Conservation (phyloP, 1,140 invertebrate genomes). For the Hyposmocoma kahamanoa region DNA sequence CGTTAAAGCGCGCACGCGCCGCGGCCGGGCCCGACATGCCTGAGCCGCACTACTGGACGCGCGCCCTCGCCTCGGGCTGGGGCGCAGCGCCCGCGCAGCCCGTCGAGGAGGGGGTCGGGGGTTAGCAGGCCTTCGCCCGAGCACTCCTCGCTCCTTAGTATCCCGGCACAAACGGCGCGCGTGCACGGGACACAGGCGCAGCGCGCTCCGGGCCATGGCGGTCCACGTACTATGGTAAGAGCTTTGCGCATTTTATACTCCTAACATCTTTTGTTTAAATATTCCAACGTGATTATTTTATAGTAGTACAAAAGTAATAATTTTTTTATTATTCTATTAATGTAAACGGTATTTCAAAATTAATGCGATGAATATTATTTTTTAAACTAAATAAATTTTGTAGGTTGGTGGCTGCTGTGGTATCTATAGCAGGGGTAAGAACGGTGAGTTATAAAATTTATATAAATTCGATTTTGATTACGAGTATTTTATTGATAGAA, state of each 20-base stretch:
- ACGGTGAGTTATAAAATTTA: conserved; percentile 41
- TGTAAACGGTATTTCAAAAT: not conserved
- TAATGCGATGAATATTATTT: not conserved
- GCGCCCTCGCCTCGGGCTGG: conserved; percentile 43
- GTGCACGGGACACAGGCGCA: conserved; percentile 62
- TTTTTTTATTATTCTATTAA: not conserved
- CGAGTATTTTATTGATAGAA: conserved; percentile 10
- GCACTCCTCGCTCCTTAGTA: conserved; percentile 60
- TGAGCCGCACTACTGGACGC: conserved; percentile 64
- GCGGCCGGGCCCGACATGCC: conserved; percentile 60
- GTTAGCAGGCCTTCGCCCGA: conserved; percentile 45
- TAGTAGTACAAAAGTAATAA: too few species aligned
- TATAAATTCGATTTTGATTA: too few species aligned
- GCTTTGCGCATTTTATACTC: too few species aligned
- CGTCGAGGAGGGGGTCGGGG: conserved; percentile 33
- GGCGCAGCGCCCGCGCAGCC: conserved; percentile 25
- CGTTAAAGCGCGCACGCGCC: conserved; percentile 50
- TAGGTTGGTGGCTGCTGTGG: conserved; percentile 58
- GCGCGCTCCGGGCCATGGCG: conserved; percentile 65
- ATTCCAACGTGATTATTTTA: too few species aligned
- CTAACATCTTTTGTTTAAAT: too few species aligned
- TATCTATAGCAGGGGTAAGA: conserved; percentile 41
- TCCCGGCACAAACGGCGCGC: conserved; percentile 66
- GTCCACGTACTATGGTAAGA: conserved; percentile 64
- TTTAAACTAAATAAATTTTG: not conserved